A percentile compares a stretch with the other conserved stretches of the same genome.
These are phyloP conservation scores for Pagrus major DNA, from an alignment of 2,113 vertebrate genomes.

Conservation along the genomic window DNA sequence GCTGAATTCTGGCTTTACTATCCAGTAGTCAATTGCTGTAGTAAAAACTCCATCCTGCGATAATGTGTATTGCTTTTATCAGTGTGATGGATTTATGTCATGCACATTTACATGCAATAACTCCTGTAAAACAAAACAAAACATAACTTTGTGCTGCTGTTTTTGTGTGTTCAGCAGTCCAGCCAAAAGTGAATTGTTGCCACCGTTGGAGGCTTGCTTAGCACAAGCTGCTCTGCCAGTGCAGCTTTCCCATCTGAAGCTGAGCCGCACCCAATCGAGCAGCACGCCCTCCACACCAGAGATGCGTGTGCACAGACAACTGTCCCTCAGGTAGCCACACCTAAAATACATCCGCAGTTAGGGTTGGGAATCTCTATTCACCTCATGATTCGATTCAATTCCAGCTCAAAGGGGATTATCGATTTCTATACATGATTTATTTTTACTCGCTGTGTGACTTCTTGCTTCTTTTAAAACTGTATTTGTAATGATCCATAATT, in stretches of 20 bases:
- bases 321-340: slow-evolving; percentile 84
- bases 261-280: slow-evolving; percentile 79
- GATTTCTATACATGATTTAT: too few species aligned
- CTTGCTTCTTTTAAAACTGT: too few species aligned
- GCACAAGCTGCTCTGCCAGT: slow-evolving; percentile 66
- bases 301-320: slow-evolving; percentile 84
- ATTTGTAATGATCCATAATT: too few species aligned
- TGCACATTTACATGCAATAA: neutral
- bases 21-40: neutral
- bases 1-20: neutral
- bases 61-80: neutral
- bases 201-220: slow-evolving; percentile 76
- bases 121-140: neutral
- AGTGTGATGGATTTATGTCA: neutral
- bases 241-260: slow-evolving; percentile 70
- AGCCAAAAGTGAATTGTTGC: slow-evolving; percentile 77
- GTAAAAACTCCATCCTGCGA: neutral
- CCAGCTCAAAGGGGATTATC: too few species aligned
- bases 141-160: neutral
- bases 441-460: too few species aligned
- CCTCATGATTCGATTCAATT: too few species aligned
- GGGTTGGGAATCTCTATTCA: too few species aligned
- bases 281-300: slow-evolving; percentile 88
- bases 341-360: neutral
- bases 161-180: slow-evolving; percentile 78